Conservation (phyloP, 2,797 vertebrate species). For the Menidia menidia region DNA sequence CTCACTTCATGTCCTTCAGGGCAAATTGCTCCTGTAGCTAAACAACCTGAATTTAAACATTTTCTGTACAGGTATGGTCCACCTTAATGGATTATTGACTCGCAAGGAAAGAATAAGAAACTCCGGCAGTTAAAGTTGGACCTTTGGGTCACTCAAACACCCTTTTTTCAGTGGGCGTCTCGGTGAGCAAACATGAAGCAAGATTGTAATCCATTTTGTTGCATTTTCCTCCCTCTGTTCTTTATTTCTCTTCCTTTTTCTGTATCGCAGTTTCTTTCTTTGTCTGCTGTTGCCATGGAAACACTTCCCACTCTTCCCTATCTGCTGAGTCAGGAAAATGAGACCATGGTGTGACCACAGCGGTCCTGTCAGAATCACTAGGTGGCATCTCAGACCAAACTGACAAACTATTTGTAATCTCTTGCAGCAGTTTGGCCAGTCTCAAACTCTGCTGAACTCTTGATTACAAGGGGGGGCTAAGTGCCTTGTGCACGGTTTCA, state of each 20-base stretch:
- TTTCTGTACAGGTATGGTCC: not conserved
- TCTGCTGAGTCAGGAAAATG: conserved; percentile 68
- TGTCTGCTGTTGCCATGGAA: conserved; percentile 70
- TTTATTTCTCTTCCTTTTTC: conserved; percentile 26
- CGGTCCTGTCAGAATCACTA: conserved; percentile 59
- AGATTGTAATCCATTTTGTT: conserved; percentile 28
- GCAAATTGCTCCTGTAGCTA: conserved; percentile 8
- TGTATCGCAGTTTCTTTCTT: conserved; percentile 17
- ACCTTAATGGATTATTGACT: not conserved
- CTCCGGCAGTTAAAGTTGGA: conserved; percentile 15
- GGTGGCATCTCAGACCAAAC: conserved; percentile 64
- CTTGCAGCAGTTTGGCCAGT: not conserved
- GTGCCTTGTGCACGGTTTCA: not conserved
- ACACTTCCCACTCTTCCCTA: conserved; percentile 56
- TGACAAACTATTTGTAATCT: conserved; percentile 12
- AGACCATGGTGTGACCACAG: conserved; percentile 30
- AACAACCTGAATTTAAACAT: conserved; percentile 9
- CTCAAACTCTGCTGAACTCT: not conserved
- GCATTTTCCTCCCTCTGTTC: conserved; percentile 20
- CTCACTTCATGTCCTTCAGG: conserved; percentile 8
- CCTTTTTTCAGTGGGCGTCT: conserved; percentile 20
- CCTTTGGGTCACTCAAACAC: conserved; percentile 11
- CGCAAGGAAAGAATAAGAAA: conserved; percentile 1
- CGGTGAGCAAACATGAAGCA: conserved; percentile 24
- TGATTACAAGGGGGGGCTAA: not conserved